A percentile compares a stretch with the other conserved stretches of the same genome.
phyloP scores from a whole-genome alignment of 2,888 invertebrate species.

The Andricus quercusramuli region DNA sequence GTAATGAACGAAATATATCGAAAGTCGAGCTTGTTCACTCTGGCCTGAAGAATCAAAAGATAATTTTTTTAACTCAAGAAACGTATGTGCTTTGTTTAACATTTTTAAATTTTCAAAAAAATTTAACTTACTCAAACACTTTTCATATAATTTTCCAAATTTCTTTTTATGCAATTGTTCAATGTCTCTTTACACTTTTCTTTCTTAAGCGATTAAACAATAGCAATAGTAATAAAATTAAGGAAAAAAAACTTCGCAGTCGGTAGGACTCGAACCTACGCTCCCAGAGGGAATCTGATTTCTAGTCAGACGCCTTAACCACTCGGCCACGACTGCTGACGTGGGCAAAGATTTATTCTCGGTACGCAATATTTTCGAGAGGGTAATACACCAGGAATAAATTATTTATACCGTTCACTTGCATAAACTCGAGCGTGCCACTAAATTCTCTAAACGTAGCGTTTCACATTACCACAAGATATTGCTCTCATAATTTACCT shows the following conservation, averaged over 20 bases:
- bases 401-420: conserved; percentile 6
- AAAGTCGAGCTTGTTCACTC: too few relatives aligned
- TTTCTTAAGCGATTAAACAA: too few relatives aligned
- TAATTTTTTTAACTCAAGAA: too few relatives aligned
- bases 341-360: not conserved
- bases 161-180: too few relatives aligned
- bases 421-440: conserved; percentile 7
- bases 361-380: not conserved
- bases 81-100: too few relatives aligned
- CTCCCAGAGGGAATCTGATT: conserved; percentile 95
- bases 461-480: not conserved
- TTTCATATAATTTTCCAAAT: too few relatives aligned
- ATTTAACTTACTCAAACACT: too few relatives aligned
- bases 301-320: conserved; percentile 94
- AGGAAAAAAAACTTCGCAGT: conserved; percentile 81
- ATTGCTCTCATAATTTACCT: not conserved
- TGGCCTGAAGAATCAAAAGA: too few relatives aligned
- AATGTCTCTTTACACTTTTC: too few relatives aligned
- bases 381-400: not conserved
- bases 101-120: too few relatives aligned
- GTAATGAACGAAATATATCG: too few relatives aligned
- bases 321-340: conserved; percentile 91
- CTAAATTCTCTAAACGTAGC: not conserved
- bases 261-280: conserved; percentile 95
- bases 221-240: too few relatives aligned